phyloP scores from a whole-genome alignment of 2,797 vertebrate genomes.

The Microctenopoma steveboyesi region DNA sequence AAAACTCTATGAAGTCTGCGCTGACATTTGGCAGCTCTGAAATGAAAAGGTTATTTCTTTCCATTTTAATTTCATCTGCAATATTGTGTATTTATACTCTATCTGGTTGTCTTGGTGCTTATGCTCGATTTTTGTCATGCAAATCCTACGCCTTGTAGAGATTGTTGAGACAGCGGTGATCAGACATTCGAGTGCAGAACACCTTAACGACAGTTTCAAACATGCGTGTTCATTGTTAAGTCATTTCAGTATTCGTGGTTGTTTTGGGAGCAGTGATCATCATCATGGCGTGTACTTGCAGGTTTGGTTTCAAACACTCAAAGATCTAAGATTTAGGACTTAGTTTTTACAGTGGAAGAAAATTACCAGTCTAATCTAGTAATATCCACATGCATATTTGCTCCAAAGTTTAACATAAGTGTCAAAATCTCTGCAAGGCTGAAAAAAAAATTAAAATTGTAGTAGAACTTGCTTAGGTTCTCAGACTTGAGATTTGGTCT shows the following conservation, averaged over 20 bases:
- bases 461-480: background rate
- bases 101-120: constrained; percentile 20
- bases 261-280: background rate
- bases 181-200: background rate
- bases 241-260: background rate
- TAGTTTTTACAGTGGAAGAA: background rate
- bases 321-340: background rate
- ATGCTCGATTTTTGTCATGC: constrained; percentile 14
- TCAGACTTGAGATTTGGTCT: background rate
- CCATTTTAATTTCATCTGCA: background rate
- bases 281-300: background rate
- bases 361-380: background rate
- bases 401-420: constrained; percentile 1
- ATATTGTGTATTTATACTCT: constrained; percentile 16
- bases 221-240: background rate
- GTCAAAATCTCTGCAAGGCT: background rate
- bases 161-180: constrained; percentile 19
- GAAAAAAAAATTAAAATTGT: background rate
- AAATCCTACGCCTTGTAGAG: constrained; percentile 43
- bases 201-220: background rate
- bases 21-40: constrained; percentile 55
- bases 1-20: constrained; percentile 9
- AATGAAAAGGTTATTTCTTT: constrained; percentile 55
- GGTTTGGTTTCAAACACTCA: background rate
- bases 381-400: background rate